Evolutionary conservation across 2,888 invertebrate species (phyloP).

Genomic region (Scelioninae gen. 1): DNA sequence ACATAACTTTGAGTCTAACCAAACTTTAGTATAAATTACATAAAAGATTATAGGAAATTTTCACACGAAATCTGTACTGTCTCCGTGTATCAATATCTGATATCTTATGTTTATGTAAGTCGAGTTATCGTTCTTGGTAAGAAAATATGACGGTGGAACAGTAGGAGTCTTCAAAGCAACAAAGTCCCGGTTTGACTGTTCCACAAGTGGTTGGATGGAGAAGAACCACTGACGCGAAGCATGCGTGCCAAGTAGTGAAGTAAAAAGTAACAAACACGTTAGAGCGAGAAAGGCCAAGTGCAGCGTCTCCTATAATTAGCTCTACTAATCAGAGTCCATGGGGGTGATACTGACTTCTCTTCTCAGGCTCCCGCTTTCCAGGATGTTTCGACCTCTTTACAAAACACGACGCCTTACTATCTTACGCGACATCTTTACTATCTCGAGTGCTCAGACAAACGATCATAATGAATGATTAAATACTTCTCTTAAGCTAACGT

Average conservation of each 20-base stretch:
- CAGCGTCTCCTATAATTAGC: slow-evolving; percentile 77
- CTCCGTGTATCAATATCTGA: slow-evolving; percentile 8
- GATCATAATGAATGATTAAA: slow-evolving; percentile 19
- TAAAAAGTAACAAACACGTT: slow-evolving; percentile 74
- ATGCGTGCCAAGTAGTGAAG: slow-evolving; percentile 68
- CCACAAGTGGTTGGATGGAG: slow-evolving; percentile 64
- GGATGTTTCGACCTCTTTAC: slow-evolving; percentile 60
- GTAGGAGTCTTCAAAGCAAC: slow-evolving; percentile 3
- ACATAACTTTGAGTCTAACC: not conserved
- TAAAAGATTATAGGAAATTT: not conserved
- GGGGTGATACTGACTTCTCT: slow-evolving; percentile 57
- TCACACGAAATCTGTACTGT: not conserved
- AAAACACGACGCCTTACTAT: slow-evolving; percentile 67
- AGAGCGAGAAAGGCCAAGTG: slow-evolving; percentile 71
- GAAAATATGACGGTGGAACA: slow-evolving; percentile 5
- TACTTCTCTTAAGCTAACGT: not conserved
- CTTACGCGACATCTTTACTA: slow-evolving; percentile 71
- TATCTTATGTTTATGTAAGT: slow-evolving; percentile 20
- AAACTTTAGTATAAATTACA: not conserved
- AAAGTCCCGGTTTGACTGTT: slow-evolving; percentile 20
- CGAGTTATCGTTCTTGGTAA: slow-evolving; percentile 1
- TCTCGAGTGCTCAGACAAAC: slow-evolving; percentile 15
- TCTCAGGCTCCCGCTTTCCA: slow-evolving; percentile 69
- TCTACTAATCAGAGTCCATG: slow-evolving; percentile 76
- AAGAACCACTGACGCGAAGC: slow-evolving; percentile 63